Conservation (phyloP, 1,140 invertebrate genomes). For the Macrosteles quadrilineatus region DNA sequence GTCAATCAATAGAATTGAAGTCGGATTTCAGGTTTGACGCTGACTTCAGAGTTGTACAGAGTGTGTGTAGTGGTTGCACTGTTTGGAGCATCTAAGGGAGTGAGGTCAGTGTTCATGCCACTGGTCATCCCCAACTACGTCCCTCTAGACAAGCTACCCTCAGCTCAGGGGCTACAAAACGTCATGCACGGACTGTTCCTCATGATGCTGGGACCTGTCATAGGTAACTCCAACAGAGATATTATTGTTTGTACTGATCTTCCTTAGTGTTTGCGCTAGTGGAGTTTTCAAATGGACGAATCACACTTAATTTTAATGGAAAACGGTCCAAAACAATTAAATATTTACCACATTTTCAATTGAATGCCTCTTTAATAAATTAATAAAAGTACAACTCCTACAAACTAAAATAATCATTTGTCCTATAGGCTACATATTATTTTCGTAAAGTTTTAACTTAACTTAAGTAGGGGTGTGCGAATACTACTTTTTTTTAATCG, state of each 20-base stretch:
- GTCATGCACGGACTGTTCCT: conserved; percentile 57
- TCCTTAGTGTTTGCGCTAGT: conserved; percentile 52
- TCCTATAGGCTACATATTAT: too few relatives aligned
- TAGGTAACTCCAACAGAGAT: conserved; percentile 61
- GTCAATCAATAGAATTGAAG: conserved; percentile 36
- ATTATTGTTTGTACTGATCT: conserved; percentile 48
- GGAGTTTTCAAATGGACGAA: conserved; percentile 69
- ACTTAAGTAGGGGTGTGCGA: too few relatives aligned
- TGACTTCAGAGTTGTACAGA: conserved; percentile 44
- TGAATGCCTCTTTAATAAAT: too few relatives aligned
- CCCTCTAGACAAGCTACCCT: conserved; percentile 61
- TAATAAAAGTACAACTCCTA: too few relatives aligned
- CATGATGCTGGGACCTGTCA: conserved; percentile 58
- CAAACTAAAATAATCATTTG: too few relatives aligned
- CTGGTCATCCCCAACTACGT: conserved; percentile 68
- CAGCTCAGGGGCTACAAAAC: conserved; percentile 66
- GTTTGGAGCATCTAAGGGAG: conserved; percentile 64
- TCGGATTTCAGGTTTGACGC: conserved; percentile 56
- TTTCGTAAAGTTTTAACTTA: too few relatives aligned
- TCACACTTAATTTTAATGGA: too few relatives aligned
- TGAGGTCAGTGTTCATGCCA: conserved; percentile 67
- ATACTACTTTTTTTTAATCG: too few relatives aligned
- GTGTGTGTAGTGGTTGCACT: conserved; percentile 53
- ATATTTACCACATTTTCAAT: too few relatives aligned
- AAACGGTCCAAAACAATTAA: too few relatives aligned